Evolutionary conservation across 2,113 vertebrate genomes (phyloP).

Genomic region (Aptenodytes forsteri): DNA sequence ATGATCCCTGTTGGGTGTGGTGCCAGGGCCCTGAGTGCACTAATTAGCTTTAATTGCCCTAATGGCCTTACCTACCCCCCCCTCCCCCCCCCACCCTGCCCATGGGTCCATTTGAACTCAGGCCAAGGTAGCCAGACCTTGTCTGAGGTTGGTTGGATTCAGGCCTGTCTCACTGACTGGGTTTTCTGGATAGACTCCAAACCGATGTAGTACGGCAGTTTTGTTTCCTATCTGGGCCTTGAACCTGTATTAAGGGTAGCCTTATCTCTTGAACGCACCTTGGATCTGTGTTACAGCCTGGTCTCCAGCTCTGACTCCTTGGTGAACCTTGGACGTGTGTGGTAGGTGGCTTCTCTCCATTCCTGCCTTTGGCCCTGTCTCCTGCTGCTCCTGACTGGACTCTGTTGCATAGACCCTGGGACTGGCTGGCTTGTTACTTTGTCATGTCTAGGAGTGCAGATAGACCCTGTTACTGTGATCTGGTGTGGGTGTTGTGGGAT

Average conservation of each 20-base stretch:
- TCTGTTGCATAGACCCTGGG: neutral
- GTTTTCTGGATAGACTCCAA: neutral
- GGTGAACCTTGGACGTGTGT: fast-evolving
- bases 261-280: neutral
- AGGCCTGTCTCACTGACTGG: fast-evolving
- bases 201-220: neutral
- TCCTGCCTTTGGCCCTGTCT: neutral
- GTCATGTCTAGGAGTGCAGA: too few relatives aligned
- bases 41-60: neutral
- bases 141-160: neutral
- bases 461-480: neutral
- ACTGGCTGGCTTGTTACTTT: neutral
- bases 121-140: neutral
- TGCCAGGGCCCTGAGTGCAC: neutral
- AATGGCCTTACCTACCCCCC: neutral
- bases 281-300: neutral
- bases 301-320: neutral
- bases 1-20: neutral
- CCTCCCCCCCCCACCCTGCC: fast-evolving
- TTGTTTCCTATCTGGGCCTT: neutral
- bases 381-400: neutral
- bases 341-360: neutral
- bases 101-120: neutral
- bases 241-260: neutral
- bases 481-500: neutral